These are phyloP conservation scores for Sebastes matsubarae DNA, from an alignment of 2,797 vertebrate species.

Conservation along the genomic window DNA sequence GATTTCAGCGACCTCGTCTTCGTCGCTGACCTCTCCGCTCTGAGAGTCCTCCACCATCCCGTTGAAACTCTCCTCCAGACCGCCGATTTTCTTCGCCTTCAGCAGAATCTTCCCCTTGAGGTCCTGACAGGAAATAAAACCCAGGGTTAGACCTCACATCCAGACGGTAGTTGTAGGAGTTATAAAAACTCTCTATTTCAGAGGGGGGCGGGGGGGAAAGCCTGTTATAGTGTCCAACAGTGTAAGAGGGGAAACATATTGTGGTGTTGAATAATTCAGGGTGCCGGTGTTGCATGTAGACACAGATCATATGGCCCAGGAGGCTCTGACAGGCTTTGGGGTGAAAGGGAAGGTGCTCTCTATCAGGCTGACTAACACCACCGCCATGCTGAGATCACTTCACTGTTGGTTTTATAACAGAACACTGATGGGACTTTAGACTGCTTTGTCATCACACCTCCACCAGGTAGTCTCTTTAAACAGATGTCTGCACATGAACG, in stretches of 20 bases:
- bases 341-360: neutral
- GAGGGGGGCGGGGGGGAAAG: too few species aligned
- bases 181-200: too few species aligned
- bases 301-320: neutral
- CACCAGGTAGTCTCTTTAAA: too few species aligned
- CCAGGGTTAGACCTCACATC: too few species aligned
- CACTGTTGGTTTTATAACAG: neutral
- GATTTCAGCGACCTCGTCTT: conserved; percentile 81
- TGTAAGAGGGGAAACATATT: neutral
- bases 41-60: conserved; percentile 78
- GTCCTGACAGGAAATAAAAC: conserved; percentile 75
- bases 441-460: neutral
- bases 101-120: conserved; percentile 90
- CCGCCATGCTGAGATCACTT: neutral
- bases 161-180: too few species aligned
- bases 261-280: neutral
- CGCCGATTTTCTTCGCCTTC: conserved; percentile 91
- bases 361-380: neutral
- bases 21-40: conserved; percentile 82
- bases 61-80: conserved; percentile 82
- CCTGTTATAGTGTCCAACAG: too few species aligned
- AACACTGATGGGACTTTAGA: neutral
- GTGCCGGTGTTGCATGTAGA: neutral
- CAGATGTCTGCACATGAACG: too few species aligned
- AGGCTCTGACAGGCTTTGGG: neutral